phyloP scores from a whole-genome alignment of 2,797 vertebrate genomes.

The Fundulus diaphanus region DNA sequence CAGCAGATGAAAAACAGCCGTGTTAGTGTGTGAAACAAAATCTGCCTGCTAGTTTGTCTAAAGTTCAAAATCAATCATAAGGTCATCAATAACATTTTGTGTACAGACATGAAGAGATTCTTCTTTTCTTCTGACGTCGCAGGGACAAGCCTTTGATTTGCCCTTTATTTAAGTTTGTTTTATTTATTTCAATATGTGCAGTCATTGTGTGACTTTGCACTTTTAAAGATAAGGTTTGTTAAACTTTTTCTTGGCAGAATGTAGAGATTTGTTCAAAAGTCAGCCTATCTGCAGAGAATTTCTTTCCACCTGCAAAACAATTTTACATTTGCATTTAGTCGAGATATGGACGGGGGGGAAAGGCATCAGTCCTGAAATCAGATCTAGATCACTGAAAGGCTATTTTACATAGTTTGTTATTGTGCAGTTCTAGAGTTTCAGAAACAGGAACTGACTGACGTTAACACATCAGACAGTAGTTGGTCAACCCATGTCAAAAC shows the following conservation, averaged over 20 bases:
- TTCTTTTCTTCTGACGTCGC: neutral
- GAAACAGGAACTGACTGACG: neutral
- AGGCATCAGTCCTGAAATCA: neutral
- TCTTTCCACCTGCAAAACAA: neutral
- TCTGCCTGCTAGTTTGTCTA: neutral
- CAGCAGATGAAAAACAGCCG: neutral
- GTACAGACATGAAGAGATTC: neutral
- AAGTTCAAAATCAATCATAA: neutral
- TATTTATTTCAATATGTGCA: neutral
- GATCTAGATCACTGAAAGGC: neutral
- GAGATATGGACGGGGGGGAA: neutral
- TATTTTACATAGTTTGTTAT: neutral
- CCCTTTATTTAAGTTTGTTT: neutral
- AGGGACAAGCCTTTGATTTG: neutral
- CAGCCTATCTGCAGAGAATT: neutral
- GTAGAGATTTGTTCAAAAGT: neutral
- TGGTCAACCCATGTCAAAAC: neutral
- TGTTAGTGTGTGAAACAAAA: neutral
- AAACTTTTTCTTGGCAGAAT: neutral
- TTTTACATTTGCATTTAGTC: neutral
- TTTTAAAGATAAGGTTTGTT: neutral
- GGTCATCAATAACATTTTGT: neutral
- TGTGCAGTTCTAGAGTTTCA: neutral
- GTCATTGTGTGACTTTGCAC: neutral
- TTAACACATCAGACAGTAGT: neutral